Percentiles rank a stretch among this genome's conserved stretches.
Conservation (phyloP, 2,797 vertebrate species). For the Propithecus perrieri region DNA sequence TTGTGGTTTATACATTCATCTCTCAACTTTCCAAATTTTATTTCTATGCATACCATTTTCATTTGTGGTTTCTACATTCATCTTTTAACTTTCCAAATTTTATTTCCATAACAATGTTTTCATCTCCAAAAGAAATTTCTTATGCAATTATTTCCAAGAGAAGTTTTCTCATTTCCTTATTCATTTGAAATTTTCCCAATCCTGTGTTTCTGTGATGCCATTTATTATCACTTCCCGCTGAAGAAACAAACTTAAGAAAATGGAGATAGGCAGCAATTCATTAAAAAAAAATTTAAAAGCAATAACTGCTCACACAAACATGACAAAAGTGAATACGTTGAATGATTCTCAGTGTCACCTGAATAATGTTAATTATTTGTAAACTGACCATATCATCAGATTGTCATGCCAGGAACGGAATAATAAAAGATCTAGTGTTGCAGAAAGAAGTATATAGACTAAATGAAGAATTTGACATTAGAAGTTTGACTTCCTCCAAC, state of each 20-base stretch:
- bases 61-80: not conserved
- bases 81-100: slow-evolving; percentile 38
- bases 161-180: slow-evolving; percentile 32
- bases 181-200: slow-evolving; percentile 21
- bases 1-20: not conserved
- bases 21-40: slow-evolving; percentile 35
- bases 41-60: not conserved
- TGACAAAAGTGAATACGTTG: not conserved
- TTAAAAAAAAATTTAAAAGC: not conserved
- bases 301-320: not conserved
- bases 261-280: not conserved
- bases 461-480: not conserved
- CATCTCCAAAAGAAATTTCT: slow-evolving; percentile 4
- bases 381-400: not conserved
- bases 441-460: not conserved
- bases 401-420: not conserved
- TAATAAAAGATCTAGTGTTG: not conserved
- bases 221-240: not conserved
- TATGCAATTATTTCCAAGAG: slow-evolving; percentile 1
- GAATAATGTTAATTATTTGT: not conserved
- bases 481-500: not conserved
- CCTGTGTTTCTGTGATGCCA: not conserved
- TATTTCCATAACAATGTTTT: slow-evolving; percentile 1
- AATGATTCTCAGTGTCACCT: not conserved
- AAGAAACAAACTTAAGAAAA: slow-evolving; percentile 25